Conservation (phyloP, 2,888 invertebrate genomes). For the Falcaria lacertinaria region DNA sequence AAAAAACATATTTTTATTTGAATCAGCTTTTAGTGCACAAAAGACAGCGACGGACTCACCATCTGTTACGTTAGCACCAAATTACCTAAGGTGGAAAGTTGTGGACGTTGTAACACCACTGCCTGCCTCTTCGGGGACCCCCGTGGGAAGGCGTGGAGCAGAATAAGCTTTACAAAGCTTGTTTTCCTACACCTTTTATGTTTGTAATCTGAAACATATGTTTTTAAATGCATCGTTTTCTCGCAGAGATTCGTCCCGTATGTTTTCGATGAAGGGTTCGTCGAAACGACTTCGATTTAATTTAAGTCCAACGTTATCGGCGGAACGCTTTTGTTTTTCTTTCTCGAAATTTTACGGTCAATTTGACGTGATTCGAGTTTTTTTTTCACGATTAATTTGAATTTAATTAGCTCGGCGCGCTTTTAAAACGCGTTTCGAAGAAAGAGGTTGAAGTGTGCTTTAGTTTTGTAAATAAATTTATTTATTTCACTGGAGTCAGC, state of each 20-base stretch:
- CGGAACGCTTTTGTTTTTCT: slow-evolving; percentile 76
- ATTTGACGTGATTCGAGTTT: slow-evolving; percentile 74
- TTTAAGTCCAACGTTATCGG: slow-evolving; percentile 76
- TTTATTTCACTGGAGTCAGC: too few relatives aligned
- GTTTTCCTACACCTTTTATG: background rate
- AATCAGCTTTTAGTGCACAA: too few relatives aligned
- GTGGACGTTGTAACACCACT: too few relatives aligned
- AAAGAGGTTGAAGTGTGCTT: slow-evolving; percentile 9
- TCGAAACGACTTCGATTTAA: slow-evolving; percentile 74
- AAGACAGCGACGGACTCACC: too few relatives aligned
- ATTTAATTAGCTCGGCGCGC: slow-evolving; percentile 71
- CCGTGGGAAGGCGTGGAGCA: too few relatives aligned
- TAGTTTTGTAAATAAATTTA: slow-evolving; percentile 4
- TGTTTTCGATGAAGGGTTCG: slow-evolving; percentile 66
- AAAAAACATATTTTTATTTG: too few relatives aligned
- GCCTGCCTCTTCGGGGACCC: too few relatives aligned
- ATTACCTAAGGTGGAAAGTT: too few relatives aligned
- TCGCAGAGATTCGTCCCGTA: slow-evolving; percentile 20
- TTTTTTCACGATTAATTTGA: slow-evolving; percentile 72
- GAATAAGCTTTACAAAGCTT: too few relatives aligned
- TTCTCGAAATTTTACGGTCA: slow-evolving; percentile 76
- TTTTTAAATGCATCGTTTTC: background rate
- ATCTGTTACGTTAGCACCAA: too few relatives aligned
- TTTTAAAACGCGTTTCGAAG: slow-evolving; percentile 28
- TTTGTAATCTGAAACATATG: too few relatives aligned